Evolutionary conservation across 1,140 invertebrate species (phyloP).

Genomic region (Cotesia glomerata): DNA sequence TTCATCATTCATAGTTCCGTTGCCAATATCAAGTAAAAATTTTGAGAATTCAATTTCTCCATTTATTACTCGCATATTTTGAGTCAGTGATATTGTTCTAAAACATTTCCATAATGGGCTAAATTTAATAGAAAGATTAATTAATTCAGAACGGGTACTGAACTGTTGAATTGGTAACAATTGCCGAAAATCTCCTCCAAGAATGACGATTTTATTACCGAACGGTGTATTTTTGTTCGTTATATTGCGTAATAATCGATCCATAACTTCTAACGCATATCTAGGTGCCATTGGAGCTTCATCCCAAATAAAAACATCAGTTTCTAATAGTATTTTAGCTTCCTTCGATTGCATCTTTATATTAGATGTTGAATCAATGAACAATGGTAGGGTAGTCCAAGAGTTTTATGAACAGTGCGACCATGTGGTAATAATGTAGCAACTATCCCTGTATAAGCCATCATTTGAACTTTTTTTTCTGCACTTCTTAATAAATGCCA

Average conservation of each 20-base stretch:
- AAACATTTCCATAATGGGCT: background rate
- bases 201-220: background rate
- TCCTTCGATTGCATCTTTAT: background rate
- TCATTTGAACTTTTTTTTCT: background rate
- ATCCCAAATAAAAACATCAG: background rate
- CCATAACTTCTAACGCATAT: background rate
- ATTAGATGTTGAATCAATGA: background rate
- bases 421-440: background rate
- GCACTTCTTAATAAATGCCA: background rate
- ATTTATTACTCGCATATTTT: too few species aligned
- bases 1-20: background rate
- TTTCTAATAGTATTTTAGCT: background rate
- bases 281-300: background rate
- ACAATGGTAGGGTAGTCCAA: background rate
- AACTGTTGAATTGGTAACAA: too few species aligned
- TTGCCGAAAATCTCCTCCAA: background rate
- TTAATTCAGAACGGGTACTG: background rate
- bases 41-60: background rate
- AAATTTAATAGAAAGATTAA: background rate
- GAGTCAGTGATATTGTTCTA: too few species aligned
- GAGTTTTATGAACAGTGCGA: background rate
- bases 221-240: background rate
- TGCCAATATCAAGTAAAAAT: background rate
- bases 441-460: background rate
- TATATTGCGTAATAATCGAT: background rate